Conservation (phyloP, 2,888 invertebrate genomes). For the Lycocerus yunnanus region DNA sequence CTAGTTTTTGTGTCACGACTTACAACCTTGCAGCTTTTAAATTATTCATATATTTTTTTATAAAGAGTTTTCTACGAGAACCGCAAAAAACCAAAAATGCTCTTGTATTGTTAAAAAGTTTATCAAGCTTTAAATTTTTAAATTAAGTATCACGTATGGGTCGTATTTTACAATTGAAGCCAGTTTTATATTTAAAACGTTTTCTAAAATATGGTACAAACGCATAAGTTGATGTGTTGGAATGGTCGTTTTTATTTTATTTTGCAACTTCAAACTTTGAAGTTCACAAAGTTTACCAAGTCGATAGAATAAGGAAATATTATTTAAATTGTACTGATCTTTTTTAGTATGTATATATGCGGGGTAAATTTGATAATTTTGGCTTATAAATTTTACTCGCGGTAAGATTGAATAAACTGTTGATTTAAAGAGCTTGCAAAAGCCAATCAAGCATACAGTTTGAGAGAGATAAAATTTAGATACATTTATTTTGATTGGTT, state of each 20-base stretch:
- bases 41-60: not conserved
- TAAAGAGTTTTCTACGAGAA: slow-evolving; percentile 1
- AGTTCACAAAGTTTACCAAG: not conserved
- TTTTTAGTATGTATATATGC: not conserved
- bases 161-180: not conserved
- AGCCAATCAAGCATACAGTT: no score
- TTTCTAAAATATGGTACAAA: not conserved
- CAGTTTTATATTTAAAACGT: not conserved
- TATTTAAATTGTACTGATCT: not conserved
- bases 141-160: not conserved
- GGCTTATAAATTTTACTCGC: not conserved
- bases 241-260: not conserved
- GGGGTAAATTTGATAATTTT: not conserved
- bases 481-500: no score
- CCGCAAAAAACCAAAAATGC: not conserved
- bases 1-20: not conserved
- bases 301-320: not conserved
- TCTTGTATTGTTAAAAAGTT: not conserved
- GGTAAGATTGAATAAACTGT: no score
- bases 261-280: not conserved
- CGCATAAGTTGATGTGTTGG: not conserved
- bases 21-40: not conserved
- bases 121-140: slow-evolving; percentile 1
- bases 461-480: no score
- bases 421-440: no score